Conservation (phyloP, 1,140 invertebrate genomes). For the Antheraea mylitta region DNA sequence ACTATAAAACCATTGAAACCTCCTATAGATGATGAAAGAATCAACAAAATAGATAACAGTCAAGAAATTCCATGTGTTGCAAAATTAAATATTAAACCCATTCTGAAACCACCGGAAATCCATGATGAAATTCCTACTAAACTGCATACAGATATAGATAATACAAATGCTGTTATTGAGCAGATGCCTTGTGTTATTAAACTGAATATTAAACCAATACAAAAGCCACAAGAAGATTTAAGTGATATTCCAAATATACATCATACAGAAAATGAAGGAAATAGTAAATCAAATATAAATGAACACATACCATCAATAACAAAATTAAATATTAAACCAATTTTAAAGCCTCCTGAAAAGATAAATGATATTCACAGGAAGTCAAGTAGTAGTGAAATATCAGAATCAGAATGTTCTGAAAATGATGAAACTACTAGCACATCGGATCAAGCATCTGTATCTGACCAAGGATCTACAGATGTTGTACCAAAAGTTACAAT, state of each 20-base stretch:
- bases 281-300: slow-evolving; percentile 27
- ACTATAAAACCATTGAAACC: slow-evolving; percentile 70
- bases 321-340: slow-evolving; percentile 73
- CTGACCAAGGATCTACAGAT: slow-evolving; percentile 59
- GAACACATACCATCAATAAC: slow-evolving; percentile 54
- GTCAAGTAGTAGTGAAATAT: slow-evolving; percentile 77
- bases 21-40: slow-evolving; percentile 31
- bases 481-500: slow-evolving; percentile 72
- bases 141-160: slow-evolving; percentile 16
- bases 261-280: slow-evolving; percentile 11
- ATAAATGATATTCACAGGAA: slow-evolving; percentile 65
- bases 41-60: slow-evolving; percentile 20
- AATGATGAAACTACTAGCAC: slow-evolving; percentile 74
- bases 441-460: slow-evolving; percentile 65
- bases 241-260: slow-evolving; percentile 24
- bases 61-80: slow-evolving; percentile 38
- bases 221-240: slow-evolving; percentile 35
- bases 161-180: slow-evolving; percentile 12
- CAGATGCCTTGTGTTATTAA: slow-evolving; percentile 39
- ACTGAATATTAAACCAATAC: slow-evolving; percentile 51
- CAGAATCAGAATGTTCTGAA: slow-evolving; percentile 75
- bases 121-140: slow-evolving; percentile 27
- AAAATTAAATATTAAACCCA: slow-evolving; percentile 56
- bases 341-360: slow-evolving; percentile 65
- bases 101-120: slow-evolving; percentile 37